Evolutionary conservation across 2,888 invertebrate genomes (phyloP).

Genomic region (Hydriomena furcata): DNA sequence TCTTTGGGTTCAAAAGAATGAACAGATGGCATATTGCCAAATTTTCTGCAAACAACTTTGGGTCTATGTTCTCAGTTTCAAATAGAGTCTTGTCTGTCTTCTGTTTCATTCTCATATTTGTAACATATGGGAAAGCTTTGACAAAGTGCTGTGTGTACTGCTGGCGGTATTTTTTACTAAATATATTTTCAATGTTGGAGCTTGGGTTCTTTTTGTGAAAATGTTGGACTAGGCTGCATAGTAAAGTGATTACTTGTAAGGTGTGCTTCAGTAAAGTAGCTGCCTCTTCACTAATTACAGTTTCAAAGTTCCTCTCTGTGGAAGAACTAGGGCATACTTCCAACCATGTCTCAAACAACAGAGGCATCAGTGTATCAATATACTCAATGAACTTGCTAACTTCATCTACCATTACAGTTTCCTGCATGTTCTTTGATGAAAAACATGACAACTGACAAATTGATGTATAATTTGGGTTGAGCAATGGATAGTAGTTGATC

Average conservation of each 20-base stretch:
- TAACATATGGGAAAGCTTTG: constrained; percentile 82
- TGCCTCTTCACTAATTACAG: constrained; percentile 85
- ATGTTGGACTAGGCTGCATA: constrained; percentile 77
- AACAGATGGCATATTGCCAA: constrained; percentile 73
- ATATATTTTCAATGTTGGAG: constrained; percentile 72
- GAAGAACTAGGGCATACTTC: constrained; percentile 86
- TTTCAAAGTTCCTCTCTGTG: constrained; percentile 66
- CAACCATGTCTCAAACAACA: constrained; percentile 92
- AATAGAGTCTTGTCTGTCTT: constrained; percentile 42
- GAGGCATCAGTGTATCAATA: constrained; percentile 87
- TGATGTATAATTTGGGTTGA: constrained; percentile 56
- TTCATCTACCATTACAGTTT: constrained; percentile 60
- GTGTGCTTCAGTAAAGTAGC: constrained; percentile 85
- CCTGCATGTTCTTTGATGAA: constrained; percentile 65
- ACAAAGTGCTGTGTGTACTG: constrained; percentile 83
- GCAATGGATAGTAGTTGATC: constrained; percentile 59
- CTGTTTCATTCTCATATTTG: constrained; percentile 64
- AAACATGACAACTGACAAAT: constrained; percentile 70
- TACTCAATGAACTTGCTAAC: constrained; percentile 84
- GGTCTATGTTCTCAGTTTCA: constrained; percentile 64
- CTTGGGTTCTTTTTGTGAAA: constrained; percentile 58
- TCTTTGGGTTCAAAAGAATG: constrained; percentile 70
- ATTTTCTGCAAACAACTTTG: constrained; percentile 63
- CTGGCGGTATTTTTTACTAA: constrained; percentile 78
- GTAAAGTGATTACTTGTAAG: constrained; percentile 84